These are phyloP conservation scores for Cyanistes caeruleus DNA, from an alignment of 2,113 vertebrate species.

Conservation along the genomic window DNA sequence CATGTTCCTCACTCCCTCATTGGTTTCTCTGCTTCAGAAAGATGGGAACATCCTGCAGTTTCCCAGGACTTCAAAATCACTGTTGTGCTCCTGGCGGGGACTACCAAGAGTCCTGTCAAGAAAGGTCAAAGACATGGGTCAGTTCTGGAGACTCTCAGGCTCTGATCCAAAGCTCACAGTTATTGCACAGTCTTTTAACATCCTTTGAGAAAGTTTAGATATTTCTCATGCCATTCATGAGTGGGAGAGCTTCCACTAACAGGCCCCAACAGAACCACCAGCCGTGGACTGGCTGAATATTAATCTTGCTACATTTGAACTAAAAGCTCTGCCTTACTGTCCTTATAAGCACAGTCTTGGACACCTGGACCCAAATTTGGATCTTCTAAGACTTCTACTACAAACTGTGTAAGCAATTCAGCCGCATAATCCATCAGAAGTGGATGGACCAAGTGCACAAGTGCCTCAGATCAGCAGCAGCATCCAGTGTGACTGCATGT, in stretches of 20 bases:
- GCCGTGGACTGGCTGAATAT: background rate
- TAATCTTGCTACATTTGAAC: background rate
- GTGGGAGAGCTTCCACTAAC: background rate
- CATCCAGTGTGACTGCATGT: background rate
- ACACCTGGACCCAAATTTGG: background rate
- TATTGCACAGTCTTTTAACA: background rate
- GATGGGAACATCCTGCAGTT: background rate
- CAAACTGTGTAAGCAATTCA: background rate
- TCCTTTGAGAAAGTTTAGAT: background rate
- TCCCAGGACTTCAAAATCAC: background rate
- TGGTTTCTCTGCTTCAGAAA: background rate
- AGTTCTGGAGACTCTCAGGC: background rate
- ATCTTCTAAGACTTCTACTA: background rate
- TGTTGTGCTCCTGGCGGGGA: background rate
- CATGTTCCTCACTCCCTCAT: background rate
- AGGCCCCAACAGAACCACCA: background rate
- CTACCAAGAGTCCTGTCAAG: background rate
- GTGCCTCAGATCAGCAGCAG: background rate
- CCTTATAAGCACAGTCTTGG: background rate
- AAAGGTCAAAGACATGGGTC: background rate
- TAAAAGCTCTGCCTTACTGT: background rate
- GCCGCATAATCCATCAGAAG: background rate
- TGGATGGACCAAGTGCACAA: background rate
- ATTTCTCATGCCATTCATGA: background rate
- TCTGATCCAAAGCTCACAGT: background rate